Base-by-base conservation (phyloP, 1,140 invertebrate genomes). In the Alviniconcha marisindica region DNA sequence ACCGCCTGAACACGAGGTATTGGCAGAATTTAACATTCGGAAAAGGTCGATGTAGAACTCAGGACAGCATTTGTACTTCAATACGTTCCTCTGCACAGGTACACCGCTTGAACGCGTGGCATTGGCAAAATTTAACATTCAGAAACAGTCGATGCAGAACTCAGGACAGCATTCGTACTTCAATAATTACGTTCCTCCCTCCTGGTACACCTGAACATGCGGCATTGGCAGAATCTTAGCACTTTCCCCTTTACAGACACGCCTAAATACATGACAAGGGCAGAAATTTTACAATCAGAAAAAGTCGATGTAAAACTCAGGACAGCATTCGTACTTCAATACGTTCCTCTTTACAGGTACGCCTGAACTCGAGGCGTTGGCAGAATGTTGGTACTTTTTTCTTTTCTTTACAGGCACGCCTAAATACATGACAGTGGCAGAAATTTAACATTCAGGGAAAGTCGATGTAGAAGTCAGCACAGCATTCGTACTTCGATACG, bases 91-190 rank as follows among this genome's bases (percentile, higher is more conserved):
- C n/a, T 83, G 69, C 12, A 89, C 93, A 0, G 93, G 93, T 28
- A 93, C 82, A n/a, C n/a, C 82, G n/a, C n/a, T n/a, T n/a, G n/a
- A n/a, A n/a, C n/a, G n/a, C n/a, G n/a, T n/a, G n/a, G n/a, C n/a
- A n/a, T n/a, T n/a, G n/a, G n/a, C n/a, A n/a, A n/a, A n/a, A n/a
- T n/a, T n/a, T n/a, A n/a, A n/a, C n/a, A n/a, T n/a, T n/a, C n/a
- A n/a, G n/a, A n/a, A n/a, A n/a, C n/a, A n/a, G n/a, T 99, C 98
- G 91, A 99, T 97, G 94, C 99, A 99, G 85, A 97, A 97, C 94
- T 94, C 93, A 3, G 94, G 94, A 86, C 94, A 94, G 82, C 94
- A 95, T n/a, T 93, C 93, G 84, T 95, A 95, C 31, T 85, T 82
- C 42, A 84, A 81, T 28, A n/a, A n/a, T n/a, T n/a, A 91, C 91